Evolutionary conservation across 2,113 vertebrate species (phyloP), one percentile per base, ranked within the genome.

Genomic region (Oenanthe oenanthe): DNA sequence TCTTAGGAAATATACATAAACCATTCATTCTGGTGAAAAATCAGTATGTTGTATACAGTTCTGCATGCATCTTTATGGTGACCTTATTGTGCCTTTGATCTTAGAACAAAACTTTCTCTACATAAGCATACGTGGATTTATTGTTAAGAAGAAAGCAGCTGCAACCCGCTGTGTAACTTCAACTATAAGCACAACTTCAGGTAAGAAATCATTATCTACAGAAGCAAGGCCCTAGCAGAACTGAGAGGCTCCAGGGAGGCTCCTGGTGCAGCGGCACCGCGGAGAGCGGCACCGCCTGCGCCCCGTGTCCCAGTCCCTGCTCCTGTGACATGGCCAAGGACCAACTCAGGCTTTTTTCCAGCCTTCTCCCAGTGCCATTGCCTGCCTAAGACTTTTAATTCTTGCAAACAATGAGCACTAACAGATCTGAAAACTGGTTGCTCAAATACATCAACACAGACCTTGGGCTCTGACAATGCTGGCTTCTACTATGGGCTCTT

Each of bases 221-320:
- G 31, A 84, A 42, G 13, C 53, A 71, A 74, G 24, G 5, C 20
- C 45, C 10, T 2, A 22, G 15, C 10, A 48, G 57, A 84, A 21
- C 31, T 31, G 10, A 51, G 70, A 82, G 3, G 26, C 6, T 51
- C 8, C 29, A 7, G 1, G 12, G 5, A 15, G 13, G 7, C 45
- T 60, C 20, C 29, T 40, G 28, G 61, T 17, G 14, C 17, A 3
- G 15, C 36, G 97, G 96, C 78, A 97, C 97, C 24, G 4, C 24
- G 24, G 48, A 50, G 13, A 50, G 48, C 24, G 7, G 24, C 48
- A 50, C 24, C 24, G 8, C 43, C 17, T 19, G 43, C 18, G n/a
- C n/a, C n/a, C n/a, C n/a, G 0, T 0, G 28, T 1, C 16, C 16
- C 3, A 28, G 51, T 5, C 24, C 26, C 16, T 9, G 36, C 18